Base-by-base conservation (phyloP, 2,797 vertebrate genomes). In the Manis crassicaudata region DNA sequence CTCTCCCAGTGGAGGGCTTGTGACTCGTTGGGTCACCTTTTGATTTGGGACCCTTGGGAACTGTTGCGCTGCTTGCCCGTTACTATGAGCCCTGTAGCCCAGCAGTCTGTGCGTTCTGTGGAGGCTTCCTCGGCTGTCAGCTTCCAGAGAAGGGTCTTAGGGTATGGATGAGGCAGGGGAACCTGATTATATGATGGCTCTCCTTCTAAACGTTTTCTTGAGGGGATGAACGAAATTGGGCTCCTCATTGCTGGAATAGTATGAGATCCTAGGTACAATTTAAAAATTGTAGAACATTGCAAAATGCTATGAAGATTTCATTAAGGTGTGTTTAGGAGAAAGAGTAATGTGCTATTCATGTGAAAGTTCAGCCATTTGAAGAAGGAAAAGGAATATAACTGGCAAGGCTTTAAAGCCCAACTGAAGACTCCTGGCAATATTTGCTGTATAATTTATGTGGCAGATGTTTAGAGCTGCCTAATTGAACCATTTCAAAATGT, bases 401-500 rank as follows among this genome's bases (percentile, higher is more conserved):
- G 96, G 92, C 90, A 96, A 97, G 92, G 23, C 85, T 97, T 97
- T 96, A 96, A 98, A 97, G 95, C 83, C 97, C 97, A 95, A 97
- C 88, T 50, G 82, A 58, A 98, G 89, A 94, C 73, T 92, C 88
- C 92, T 91, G 88, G 95, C 83, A 76, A 94, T 96, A 90, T 88
- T 68, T 94, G 96, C 80, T 97, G 92, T 97, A 96, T 98, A 97
- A 98, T 98, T 98, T 96, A 98, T 97, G 97, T 91, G 94, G 94
- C 80, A 98, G 97, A 97, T 95, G 94, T 98, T 97, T 97, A 90
- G 96, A 95, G 97, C 97, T 79, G 77, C 95, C 97, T 98, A 97
- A 97, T 96, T 98, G 98, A 97, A 82, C 98, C 97, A 97, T 98
- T 98, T 98, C 95, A 98, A 97, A 97, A 97, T 92, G 96, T 90